phyloP scores from a whole-genome alignment of 2,888 invertebrate genomes.

The Oligia fasciuncula region DNA sequence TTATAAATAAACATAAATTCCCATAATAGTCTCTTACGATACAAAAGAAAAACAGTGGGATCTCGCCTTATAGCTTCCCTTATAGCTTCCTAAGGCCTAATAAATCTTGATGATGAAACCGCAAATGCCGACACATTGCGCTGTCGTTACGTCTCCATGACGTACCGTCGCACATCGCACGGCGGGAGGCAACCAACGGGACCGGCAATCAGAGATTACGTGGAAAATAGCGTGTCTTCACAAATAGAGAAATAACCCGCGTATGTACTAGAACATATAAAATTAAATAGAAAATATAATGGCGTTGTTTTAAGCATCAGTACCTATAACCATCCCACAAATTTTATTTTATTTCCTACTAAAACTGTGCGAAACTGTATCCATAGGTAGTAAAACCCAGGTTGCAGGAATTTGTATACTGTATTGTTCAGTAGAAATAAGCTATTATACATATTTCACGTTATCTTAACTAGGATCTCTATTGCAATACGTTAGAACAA shows the following conservation, averaged over 20 bases:
- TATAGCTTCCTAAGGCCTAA: conserved; percentile 37
- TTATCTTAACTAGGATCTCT: conserved; percentile 63
- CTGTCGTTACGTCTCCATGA: conserved; percentile 57
- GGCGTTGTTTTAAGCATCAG: conserved; percentile 19
- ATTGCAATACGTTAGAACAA: conserved; percentile 44
- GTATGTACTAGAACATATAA: conserved; percentile 49
- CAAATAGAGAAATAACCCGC: conserved; percentile 65
- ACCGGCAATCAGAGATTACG: conserved; percentile 81
- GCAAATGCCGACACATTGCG: conserved; percentile 48
- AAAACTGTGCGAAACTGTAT: conserved; percentile 44
- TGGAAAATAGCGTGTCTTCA: conserved; percentile 79
- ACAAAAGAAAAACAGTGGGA: not conserved
- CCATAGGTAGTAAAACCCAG: conserved; percentile 25
- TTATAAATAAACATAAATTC: not conserved
- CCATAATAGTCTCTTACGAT: not conserved
- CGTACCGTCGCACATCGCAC: conserved; percentile 45
- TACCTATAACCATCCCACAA: conserved; percentile 38
- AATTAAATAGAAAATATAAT: conserved; percentile 55
- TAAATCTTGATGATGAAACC: conserved; percentile 53
- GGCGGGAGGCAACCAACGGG: conserved; percentile 78
- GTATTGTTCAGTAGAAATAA: conserved; percentile 53
- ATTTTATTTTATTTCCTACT: conserved; percentile 33
- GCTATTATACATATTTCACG: conserved; percentile 42
- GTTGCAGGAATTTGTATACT: conserved; percentile 48
- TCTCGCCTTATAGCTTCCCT: conserved; percentile 17